A percentile compares a stretch with the other conserved stretches of the same genome.
phyloP scores from a whole-genome alignment of 2,797 vertebrate species.

The Oreonectes daqikongensis region DNA sequence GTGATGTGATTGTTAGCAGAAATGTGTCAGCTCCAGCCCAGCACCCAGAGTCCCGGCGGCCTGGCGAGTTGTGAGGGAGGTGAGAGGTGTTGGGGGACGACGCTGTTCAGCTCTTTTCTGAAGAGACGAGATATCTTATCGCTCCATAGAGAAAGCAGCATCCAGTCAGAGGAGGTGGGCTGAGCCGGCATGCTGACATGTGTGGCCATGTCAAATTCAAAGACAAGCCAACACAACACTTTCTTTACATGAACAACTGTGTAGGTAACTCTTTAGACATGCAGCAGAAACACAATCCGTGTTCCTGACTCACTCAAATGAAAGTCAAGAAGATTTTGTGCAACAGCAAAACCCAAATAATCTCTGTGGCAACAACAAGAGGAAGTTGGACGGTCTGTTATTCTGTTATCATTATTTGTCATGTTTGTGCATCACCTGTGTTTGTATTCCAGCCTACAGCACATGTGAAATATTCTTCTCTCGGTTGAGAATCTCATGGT shows the following conservation, averaged over 20 bases:
- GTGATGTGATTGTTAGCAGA: slow-evolving; percentile 99
- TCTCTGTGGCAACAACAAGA: too few species aligned
- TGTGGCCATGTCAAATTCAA: slow-evolving; percentile 50
- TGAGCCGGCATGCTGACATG: slow-evolving; percentile 47
- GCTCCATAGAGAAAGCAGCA: slow-evolving; percentile 70
- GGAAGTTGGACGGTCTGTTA: too few species aligned
- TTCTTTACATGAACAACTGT: background rate
- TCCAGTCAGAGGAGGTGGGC: slow-evolving; percentile 59
- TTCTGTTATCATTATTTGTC: too few species aligned
- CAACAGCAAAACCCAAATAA: too few species aligned
- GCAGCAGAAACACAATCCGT: too few species aligned
- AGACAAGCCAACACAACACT: background rate
- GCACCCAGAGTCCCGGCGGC: slow-evolving; percentile 63
- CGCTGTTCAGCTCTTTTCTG: slow-evolving; percentile 55
- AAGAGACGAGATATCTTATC: slow-evolving; percentile 73
- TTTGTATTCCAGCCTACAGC: too few species aligned
- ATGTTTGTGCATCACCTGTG: too few species aligned
- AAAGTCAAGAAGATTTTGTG: too few species aligned
- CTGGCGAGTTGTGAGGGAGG: slow-evolving; percentile 64
- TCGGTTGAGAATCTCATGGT: too few species aligned
- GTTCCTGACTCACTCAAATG: too few species aligned
- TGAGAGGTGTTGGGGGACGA: slow-evolving; percentile 53
- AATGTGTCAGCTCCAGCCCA: slow-evolving; percentile 83
- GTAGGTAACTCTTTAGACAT: too few species aligned
- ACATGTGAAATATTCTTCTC: too few species aligned